Evolutionary conservation across 1,140 invertebrate genomes (phyloP).

Genomic region (Laupala kohalensis): DNA sequence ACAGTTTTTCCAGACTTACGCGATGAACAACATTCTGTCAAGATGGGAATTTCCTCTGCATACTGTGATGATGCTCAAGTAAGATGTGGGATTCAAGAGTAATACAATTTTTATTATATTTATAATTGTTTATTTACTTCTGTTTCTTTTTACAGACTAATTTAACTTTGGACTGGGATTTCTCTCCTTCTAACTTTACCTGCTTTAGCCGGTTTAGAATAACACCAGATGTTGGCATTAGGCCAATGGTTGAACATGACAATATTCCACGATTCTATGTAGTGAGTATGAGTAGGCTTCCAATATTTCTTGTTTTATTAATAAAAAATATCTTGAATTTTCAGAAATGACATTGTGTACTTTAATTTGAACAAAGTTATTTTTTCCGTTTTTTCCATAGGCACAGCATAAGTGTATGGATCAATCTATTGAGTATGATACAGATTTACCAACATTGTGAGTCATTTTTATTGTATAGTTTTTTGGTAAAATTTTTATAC

Average conservation of each 20-base stretch:
- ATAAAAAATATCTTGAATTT: not conserved
- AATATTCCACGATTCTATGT: slow-evolving; percentile 43
- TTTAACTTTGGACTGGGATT: slow-evolving; percentile 55
- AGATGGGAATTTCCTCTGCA: not conserved
- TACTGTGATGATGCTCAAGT: slow-evolving; percentile 4
- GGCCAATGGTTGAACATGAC: slow-evolving; percentile 40
- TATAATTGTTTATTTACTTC: not conserved
- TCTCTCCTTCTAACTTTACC: slow-evolving; percentile 46
- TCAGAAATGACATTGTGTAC: not conserved
- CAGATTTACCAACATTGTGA: slow-evolving; percentile 50
- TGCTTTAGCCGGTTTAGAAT: slow-evolving; percentile 40
- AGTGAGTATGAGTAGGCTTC: slow-evolving; percentile 30
- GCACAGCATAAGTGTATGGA: slow-evolving; percentile 57
- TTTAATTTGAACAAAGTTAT: slow-evolving; percentile 13
- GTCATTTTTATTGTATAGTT: slow-evolving; percentile 20
- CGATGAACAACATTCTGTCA: not conserved
- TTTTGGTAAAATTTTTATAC: not conserved
- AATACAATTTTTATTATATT: not conserved
- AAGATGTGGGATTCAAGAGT: not conserved
- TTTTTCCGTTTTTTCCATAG: slow-evolving; percentile 29
- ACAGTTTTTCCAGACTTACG: not conserved
- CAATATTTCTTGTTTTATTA: slow-evolving; percentile 9
- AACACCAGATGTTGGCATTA: slow-evolving; percentile 32
- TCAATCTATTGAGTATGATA: slow-evolving; percentile 47
- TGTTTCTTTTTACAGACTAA: slow-evolving; percentile 41